phyloP scores from a whole-genome alignment of 2,113 vertebrate species.

The Mormyrus iriodes region DNA sequence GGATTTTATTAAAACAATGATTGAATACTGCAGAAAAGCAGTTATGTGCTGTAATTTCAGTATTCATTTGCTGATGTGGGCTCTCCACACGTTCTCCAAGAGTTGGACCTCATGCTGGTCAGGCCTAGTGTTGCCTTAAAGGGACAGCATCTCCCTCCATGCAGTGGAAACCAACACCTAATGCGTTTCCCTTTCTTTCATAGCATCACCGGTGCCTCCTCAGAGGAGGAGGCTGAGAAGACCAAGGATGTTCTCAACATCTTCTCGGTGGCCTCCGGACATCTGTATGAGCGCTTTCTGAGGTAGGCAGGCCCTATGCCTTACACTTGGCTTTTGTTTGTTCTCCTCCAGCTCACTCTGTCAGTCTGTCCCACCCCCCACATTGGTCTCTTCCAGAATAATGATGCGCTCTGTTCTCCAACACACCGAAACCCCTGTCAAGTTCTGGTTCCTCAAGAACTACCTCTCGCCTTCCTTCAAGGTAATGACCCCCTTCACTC shows the following conservation, averaged over 20 bases:
- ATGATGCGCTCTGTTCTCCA: slow-evolving; percentile 96
- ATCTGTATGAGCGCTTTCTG: slow-evolving; percentile 94
- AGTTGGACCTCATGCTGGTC: background rate
- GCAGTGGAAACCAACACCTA: background rate
- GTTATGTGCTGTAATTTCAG: background rate
- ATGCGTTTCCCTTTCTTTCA: slow-evolving; percentile 30
- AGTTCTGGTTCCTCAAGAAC: slow-evolving; percentile 99
- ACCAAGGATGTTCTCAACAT: slow-evolving; percentile 80
- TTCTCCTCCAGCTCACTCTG: background rate
- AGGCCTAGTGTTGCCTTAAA: background rate
- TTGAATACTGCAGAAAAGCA: background rate
- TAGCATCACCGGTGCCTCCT: slow-evolving; percentile 72
- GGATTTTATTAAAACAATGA: background rate
- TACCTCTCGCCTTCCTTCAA: slow-evolving; percentile 96
- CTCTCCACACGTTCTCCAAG: background rate
- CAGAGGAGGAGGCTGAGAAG: slow-evolving; percentile 55
- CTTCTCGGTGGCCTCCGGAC: slow-evolving; percentile 94
- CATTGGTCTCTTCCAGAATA: slow-evolving; percentile 67
- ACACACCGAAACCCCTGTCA: slow-evolving; percentile 87
- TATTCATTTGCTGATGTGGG: background rate
- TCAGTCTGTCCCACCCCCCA: slow-evolving; percentile 19
- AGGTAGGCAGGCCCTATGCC: slow-evolving; percentile 60
- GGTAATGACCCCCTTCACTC: slow-evolving; percentile 54
- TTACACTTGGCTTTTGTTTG: background rate
- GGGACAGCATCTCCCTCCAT: background rate